Base-by-base conservation (phyloP, 2,113 vertebrate genomes). In the Pleuronectes platessa region DNA sequence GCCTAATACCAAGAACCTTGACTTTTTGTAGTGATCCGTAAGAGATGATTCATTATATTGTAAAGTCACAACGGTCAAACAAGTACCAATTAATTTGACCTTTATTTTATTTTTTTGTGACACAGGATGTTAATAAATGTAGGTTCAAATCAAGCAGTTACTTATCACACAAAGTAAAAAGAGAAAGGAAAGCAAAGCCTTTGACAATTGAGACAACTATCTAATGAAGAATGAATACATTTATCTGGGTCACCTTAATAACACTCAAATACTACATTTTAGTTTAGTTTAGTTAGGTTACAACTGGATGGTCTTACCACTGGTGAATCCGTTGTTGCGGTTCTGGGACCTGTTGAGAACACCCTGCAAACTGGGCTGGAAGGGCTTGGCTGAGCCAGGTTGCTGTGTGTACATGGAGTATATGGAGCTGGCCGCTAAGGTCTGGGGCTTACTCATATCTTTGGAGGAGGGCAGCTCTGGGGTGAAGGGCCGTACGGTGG, bases 361-460 rank as follows among this genome's bases (percentile, higher is more conserved):
- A 0, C 94, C 95, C 82, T 96, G 97, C 59, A 95, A 90, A 0
- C 91, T 88, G 59, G 95, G 93, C 63, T 93, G 96, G 90, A 96
- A 95, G 86, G 94, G 94, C 66, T 97, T 98, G 1, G 94, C 95
- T 1, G 93, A 89, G 1, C 93, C 95, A 60, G 94, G 86, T 68
- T 96, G 97, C 71, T 99, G 95, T 0, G 97, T 98, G 73, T 99
- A 99, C 97, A 99, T 98, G 86, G 96, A 96, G 73, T 99, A 99
- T 83, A 99, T 99, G 24, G 97, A 99, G 90, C 97, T 98, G 35
- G 96, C 85, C 0, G 96, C 95, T 82, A 97, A 90, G 0, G 94
- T 98, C 76, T 96, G 96, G 5, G 98, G 97, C 71, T 98, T 98
- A 45, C 89, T 93, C 82, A 98, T 27, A 1, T 98, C 97, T 90